Conservation (phyloP, 2,113 vertebrate species). For the Lontra canadensis region DNA sequence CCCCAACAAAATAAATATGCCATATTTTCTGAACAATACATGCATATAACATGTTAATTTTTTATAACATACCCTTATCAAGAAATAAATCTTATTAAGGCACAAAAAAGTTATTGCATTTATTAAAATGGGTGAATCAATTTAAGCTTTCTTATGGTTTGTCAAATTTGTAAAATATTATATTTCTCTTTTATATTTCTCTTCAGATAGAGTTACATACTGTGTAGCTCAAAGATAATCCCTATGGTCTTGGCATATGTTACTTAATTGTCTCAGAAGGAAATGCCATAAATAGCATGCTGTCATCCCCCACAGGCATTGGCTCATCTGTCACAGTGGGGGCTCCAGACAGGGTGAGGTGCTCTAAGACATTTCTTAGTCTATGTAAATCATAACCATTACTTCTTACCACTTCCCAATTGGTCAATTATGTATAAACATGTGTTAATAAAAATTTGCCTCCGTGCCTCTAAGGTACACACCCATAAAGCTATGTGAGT, state of each 20-base stretch:
- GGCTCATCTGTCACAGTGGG: constrained; percentile 90
- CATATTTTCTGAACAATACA: constrained; percentile 63
- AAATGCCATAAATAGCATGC: constrained; percentile 91
- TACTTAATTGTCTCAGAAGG: constrained; percentile 92
- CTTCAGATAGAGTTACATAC: constrained; percentile 86
- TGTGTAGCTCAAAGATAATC: constrained; percentile 90
- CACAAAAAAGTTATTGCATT: constrained; percentile 79
- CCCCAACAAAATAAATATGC: constrained; percentile 50
- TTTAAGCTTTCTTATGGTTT: constrained; percentile 85
- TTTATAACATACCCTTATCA: constrained; percentile 71
- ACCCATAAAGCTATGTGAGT: constrained; percentile 84
- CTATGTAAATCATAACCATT: constrained; percentile 88
- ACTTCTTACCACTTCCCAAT: constrained; percentile 85
- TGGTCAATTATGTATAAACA: constrained; percentile 88
- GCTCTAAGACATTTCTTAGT: constrained; percentile 89
- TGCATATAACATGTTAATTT: constrained; percentile 59
- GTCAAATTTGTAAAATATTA: constrained; percentile 91
- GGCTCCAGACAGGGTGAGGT: constrained; percentile 90
- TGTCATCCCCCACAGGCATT: constrained; percentile 90
- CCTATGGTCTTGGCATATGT: constrained; percentile 92
- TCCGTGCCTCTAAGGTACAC: constrained; percentile 86
- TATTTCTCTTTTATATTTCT: constrained; percentile 89
- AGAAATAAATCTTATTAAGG: constrained; percentile 78
- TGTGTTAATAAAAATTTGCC: constrained; percentile 89
- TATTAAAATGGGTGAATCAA: constrained; percentile 82